Evolutionary conservation across 2,797 vertebrate genomes (phyloP).

Genomic region (Spea hammondii): DNA sequence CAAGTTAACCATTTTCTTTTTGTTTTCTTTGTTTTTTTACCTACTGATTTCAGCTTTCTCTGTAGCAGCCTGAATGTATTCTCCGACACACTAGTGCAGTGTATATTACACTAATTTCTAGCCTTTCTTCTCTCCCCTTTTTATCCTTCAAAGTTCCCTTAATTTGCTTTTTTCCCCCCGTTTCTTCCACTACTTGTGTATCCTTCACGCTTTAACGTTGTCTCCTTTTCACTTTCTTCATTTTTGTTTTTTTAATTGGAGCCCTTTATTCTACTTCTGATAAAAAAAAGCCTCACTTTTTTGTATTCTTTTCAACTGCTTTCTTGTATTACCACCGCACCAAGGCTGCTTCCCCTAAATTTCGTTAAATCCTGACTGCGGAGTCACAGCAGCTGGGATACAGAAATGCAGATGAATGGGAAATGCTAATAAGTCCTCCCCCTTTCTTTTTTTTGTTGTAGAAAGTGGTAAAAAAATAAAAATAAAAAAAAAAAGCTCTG

Average conservation of each 20-base stretch:
- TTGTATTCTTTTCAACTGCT: constrained; percentile 61
- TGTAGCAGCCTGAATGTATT: constrained; percentile 1
- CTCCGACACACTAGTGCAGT: neutral
- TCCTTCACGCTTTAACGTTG: constrained; percentile 53
- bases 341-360: constrained; percentile 57
- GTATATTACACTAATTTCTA: constrained; percentile 43
- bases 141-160: constrained; percentile 29
- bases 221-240: constrained; percentile 51
- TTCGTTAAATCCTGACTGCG: constrained; percentile 60
- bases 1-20: neutral
- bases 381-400: constrained; percentile 67
- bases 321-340: constrained; percentile 61
- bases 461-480: constrained; percentile 51
- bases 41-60: neutral
- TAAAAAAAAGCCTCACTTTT: constrained; percentile 59
- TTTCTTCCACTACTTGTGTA: constrained; percentile 45
- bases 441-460: constrained; percentile 50
- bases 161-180: constrained; percentile 37
- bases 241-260: constrained; percentile 61
- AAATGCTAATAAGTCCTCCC: constrained; percentile 66
- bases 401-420: constrained; percentile 65
- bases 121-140: constrained; percentile 22
- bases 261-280: constrained; percentile 61
- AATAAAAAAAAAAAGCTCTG: constrained; percentile 39
- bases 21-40: neutral